phyloP scores from a whole-genome alignment of 2,888 invertebrate genomes.

The Bedellia somnulentella region DNA sequence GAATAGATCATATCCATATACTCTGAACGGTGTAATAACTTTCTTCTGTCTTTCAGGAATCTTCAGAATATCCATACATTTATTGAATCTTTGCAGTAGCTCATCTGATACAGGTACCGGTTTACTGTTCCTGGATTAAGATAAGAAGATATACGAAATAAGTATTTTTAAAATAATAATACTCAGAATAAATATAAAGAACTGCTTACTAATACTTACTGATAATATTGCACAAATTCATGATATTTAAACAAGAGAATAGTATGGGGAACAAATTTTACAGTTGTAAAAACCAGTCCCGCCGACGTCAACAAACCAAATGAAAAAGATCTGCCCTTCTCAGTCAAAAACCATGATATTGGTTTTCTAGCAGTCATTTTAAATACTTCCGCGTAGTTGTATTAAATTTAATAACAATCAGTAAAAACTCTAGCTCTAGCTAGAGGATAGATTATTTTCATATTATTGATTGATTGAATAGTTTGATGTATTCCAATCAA shows the following conservation, averaged over 20 bases:
- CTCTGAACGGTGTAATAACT: slow-evolving; percentile 66
- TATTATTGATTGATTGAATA: no score
- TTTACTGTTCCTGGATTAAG: slow-evolving; percentile 57
- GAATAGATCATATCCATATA: slow-evolving; percentile 73
- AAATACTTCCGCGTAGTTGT: no score
- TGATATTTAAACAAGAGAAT: slow-evolving; percentile 63
- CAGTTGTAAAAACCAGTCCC: slow-evolving; percentile 47
- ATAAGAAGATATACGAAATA: slow-evolving; percentile 3
- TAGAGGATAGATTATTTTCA: no score
- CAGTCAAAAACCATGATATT: slow-evolving; percentile 56
- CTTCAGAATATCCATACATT: slow-evolving; percentile 64
- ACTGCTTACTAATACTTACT: slow-evolving; percentile 32
- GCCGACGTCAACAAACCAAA: slow-evolving; percentile 23
- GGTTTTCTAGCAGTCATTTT: slow-evolving; percentile 32
- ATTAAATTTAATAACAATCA: no score
- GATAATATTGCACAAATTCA: slow-evolving; percentile 66
- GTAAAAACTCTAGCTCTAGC: no score
- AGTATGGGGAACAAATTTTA: slow-evolving; percentile 64
- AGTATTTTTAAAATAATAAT: slow-evolving; percentile 3
- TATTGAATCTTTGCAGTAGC: slow-evolving; percentile 49
- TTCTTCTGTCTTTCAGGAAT: slow-evolving; percentile 46
- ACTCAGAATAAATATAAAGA: not conserved
- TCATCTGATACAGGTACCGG: slow-evolving; percentile 55
- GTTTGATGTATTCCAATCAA: no score
- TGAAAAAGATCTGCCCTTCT: slow-evolving; percentile 52